Conservation (phyloP, 1,140 invertebrate species). For the Ganaspis sp. region DNA sequence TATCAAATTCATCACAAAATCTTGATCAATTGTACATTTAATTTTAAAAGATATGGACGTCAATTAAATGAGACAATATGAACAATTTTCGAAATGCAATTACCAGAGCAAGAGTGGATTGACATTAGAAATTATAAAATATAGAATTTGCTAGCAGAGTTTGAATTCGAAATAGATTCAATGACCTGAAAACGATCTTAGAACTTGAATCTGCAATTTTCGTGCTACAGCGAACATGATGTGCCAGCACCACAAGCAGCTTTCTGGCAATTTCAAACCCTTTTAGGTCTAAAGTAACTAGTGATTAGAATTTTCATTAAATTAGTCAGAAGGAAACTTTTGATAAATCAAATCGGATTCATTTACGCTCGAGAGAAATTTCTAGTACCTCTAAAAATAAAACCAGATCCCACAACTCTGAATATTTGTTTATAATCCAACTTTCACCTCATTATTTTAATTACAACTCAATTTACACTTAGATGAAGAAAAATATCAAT, state of each 20-base stretch:
- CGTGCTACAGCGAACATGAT: constrained; percentile 19
- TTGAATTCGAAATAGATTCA: neutral
- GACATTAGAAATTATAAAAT: neutral
- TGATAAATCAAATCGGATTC: neutral
- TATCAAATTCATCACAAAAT: too few relatives aligned
- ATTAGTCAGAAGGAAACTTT: neutral
- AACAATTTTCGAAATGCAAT: too few relatives aligned
- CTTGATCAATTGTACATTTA: too few relatives aligned
- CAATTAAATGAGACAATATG: too few relatives aligned
- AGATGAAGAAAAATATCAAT: too few relatives aligned
- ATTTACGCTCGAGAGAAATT: neutral
- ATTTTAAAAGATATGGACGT: too few relatives aligned
- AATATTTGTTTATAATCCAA: too few relatives aligned
- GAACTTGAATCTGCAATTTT: constrained; percentile 22
- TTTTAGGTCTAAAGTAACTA: neutral
- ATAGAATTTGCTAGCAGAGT: neutral
- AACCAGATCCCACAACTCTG: too few relatives aligned
- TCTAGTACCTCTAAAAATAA: neutral
- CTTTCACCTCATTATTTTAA: too few relatives aligned
- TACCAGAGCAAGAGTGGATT: too few relatives aligned
- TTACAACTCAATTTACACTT: too few relatives aligned
- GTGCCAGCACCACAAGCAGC: neutral
- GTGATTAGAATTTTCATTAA: constrained; percentile 14
- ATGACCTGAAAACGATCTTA: constrained; percentile 32
- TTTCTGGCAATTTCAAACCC: neutral